phyloP scores from a whole-genome alignment of 2,797 vertebrate genomes.

The Lutjanus argentimaculatus region DNA sequence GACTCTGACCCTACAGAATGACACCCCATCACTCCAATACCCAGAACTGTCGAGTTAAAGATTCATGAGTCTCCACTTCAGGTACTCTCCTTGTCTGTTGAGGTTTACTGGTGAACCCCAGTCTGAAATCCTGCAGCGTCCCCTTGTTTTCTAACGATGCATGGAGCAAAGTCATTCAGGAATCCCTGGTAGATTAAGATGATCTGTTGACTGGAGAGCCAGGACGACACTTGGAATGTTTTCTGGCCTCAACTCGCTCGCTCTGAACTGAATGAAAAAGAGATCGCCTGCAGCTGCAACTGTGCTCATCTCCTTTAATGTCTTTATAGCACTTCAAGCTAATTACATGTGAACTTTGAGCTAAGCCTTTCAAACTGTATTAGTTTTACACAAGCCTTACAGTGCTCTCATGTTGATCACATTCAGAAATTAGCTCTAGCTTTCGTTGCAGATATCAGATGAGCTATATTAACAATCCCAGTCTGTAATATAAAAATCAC shows the following conservation, averaged over 20 bases:
- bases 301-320: constrained; percentile 48
- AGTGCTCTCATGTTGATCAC: constrained; percentile 35
- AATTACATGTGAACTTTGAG: constrained; percentile 27
- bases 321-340: constrained; percentile 56
- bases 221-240: constrained; percentile 47
- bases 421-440: constrained; percentile 16
- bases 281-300: constrained; percentile 38
- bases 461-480: constrained; percentile 1
- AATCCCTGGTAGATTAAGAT: constrained; percentile 41
- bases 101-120: constrained; percentile 28
- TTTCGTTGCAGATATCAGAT: constrained; percentile 33
- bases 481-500: constrained; percentile 17
- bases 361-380: constrained; percentile 35
- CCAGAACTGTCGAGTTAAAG: constrained; percentile 34
- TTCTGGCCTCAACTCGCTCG: constrained; percentile 29
- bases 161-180: constrained; percentile 47
- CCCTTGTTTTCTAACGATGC: constrained; percentile 48
- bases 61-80: constrained; percentile 46
- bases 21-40: constrained; percentile 44
- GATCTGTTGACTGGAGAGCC: constrained; percentile 30
- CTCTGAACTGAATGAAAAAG: constrained; percentile 39
- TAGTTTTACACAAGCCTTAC: constrained; percentile 48
- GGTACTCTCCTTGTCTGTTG: constrained; percentile 44
- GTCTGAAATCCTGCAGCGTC: constrained; percentile 37
- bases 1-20: constrained; percentile 90